These are phyloP conservation scores for Heliocidaris tuberculata DNA, from an alignment of 35 echinoderm and acorn worm species.

Conservation along the genomic window DNA sequence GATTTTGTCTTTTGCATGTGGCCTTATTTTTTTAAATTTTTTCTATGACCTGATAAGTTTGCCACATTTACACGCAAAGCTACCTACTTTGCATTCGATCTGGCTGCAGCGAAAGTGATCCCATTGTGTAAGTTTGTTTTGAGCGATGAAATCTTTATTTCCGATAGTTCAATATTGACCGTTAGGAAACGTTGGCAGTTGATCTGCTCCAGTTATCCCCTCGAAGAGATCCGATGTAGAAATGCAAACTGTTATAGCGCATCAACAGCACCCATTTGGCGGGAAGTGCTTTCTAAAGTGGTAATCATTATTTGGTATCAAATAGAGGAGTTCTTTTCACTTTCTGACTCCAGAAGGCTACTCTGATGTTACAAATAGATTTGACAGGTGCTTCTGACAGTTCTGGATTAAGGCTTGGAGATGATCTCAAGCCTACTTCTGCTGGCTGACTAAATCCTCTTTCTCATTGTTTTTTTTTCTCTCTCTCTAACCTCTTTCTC, in stretches of 20 bases:
- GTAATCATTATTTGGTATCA: slow-evolving; percentile 31
- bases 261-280: not conserved
- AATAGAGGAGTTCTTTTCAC: not conserved
- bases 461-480: not conserved
- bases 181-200: not conserved
- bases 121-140: not conserved
- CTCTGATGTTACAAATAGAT: not conserved
- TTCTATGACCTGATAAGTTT: no score
- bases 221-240: not conserved
- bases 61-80: not conserved
- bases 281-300: not conserved
- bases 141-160: not conserved
- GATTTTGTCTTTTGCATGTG: no score
- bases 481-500: not conserved
- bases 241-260: not conserved
- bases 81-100: not conserved
- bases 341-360: not conserved
- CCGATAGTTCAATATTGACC: not conserved
- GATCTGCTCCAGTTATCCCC: not conserved
- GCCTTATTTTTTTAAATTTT: no score
- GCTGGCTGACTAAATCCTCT: not conserved
- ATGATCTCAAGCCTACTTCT: not conserved
- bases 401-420: not conserved
- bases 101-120: not conserved
- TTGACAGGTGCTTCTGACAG: not conserved